Evolutionary conservation across 2,888 invertebrate species (phyloP), one percentile per base, ranked within the genome.

Genomic region (Oxytorus armatus): DNA sequence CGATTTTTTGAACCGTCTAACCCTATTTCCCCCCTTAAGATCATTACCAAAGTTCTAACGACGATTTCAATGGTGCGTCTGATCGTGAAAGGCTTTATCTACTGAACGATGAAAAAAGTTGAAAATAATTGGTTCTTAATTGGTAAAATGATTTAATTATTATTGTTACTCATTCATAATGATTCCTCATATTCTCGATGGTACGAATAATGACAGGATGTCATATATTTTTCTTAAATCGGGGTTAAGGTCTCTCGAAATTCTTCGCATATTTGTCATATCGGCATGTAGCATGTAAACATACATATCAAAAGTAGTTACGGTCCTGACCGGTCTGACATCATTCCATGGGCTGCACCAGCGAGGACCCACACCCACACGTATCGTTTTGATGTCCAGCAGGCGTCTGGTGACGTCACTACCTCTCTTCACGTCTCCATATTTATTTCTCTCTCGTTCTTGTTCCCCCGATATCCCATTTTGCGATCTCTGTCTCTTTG

Each of bases 291-390:
- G 42, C 18, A 63, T 33, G 55, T 61, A 36, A 25, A 70, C 39
- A 70, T 36, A 23, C 55, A 74, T 77, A 47, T 66, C n/a, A n/a
- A 14, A 49, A 77, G 69, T 81, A 66, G 82, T 77, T 82, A 83
- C 84, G 84, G 63, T 76, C 85, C 85, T 85, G 85, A 77, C 55
- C 36, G 66, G 79, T 77, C 82, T 83, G 84, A 82, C 83, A 85
- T 85, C 83, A 84, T 84, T 81, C 79, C 82, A 76, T 44, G 55
- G 36, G 66, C 63, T 57, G 69, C 69, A 68, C 47, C 76, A 66
- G 76, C 81, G 66, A 63, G 72, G 57, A 36, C 81, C 81, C 83
- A 81, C 84, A 84, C 82, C 85, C 83, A 83, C 79, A 74, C 80
- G 74, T 72, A 53, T 59, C 66, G 76, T 18, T 61, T 79, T 61